A percentile compares a stretch with the other conserved stretches of the same genome.
Conservation (phyloP, 1,140 invertebrate genomes). For the Macrobrachium nipponense region DNA sequence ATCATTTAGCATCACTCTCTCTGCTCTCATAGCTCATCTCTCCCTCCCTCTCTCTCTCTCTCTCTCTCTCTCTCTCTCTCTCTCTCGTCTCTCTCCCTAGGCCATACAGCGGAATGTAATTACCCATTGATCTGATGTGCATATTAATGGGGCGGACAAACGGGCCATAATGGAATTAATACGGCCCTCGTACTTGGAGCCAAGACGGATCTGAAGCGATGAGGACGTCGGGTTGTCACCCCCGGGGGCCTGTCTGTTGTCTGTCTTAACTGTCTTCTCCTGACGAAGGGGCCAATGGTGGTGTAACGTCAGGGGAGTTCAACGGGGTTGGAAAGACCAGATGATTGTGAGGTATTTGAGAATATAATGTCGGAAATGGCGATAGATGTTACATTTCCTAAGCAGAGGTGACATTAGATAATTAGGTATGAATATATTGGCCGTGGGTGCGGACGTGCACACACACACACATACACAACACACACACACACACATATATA, state of each 20-base stretch:
- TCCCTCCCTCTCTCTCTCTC: slow-evolving; percentile 15
- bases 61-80: slow-evolving; percentile 17
- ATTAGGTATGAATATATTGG: no score
- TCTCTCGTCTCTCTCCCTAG: not conserved
- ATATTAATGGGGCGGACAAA: slow-evolving; percentile 59
- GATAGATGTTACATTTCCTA: no score
- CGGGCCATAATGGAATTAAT: slow-evolving; percentile 58
- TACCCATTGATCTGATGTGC: slow-evolving; percentile 54
- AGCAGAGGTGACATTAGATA: no score
- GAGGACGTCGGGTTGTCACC: not conserved
- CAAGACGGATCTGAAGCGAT: slow-evolving; percentile 36
- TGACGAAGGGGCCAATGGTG: not conserved
- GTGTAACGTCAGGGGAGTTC: not conserved
- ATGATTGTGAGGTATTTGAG: not conserved
- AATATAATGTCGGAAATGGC: not conserved
- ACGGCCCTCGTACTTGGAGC: slow-evolving; percentile 25
- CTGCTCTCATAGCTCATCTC: no score
- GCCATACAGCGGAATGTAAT: slow-evolving; percentile 58
- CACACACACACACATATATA: no score
- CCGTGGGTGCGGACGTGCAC: no score
- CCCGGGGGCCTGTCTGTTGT: not conserved
- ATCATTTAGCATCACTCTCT: not conserved
- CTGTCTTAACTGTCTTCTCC: not conserved
- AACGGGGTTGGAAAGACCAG: not conserved
- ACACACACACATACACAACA: no score